Evolutionary conservation across 2,888 invertebrate species (phyloP), one percentile per base, ranked within the genome.

Genomic region (Antheraea assamensis): DNA sequence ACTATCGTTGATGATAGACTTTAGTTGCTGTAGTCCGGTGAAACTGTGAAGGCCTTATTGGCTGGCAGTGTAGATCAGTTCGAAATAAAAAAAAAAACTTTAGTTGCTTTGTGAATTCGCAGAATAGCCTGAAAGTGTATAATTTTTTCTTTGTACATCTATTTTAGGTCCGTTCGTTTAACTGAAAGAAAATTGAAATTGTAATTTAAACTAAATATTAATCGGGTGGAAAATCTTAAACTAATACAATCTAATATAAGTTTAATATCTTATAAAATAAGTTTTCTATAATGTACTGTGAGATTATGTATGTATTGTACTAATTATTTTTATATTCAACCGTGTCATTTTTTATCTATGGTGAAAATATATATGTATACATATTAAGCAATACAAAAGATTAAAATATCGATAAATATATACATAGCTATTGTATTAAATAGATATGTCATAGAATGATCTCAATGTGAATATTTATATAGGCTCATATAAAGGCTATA

Each of bases 311-410:
- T 42, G 42, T 42, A 42, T 88, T 87, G 84, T 86, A 85, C 85
- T 83, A 88, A 84, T 92, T 92, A 93, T 93, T 92, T 94, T 93
- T 93, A 83, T 92, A 92, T 90, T 87, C 75, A 76, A 31, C 68
- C 4, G n/a, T 68, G 80, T 75, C 77, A 76, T 75, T 80, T 78
- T 75, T 78, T 74, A 76, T 74, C 75, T 61, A 15, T 27, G 3
- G 15, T 15, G 27, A 58, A 24, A 58, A 58, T 58, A 58, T 79
- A 79, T 79, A 78, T 77, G 78, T 5, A 42, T 5, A 42, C 1
- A 7, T 42, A 42, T 42, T 42, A 78, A 75, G 74, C 79, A 76
- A 71, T 77, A 79, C 78, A 74, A 64, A 35, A 35, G 5, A 66
- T 61, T 21, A 27, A 24, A 66, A 66, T 66, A 66, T 66, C 13